Evolutionary conservation across 2,888 invertebrate genomes (phyloP), one percentile per base, ranked within the genome.

Genomic region (Napeogenes sylphis): DNA sequence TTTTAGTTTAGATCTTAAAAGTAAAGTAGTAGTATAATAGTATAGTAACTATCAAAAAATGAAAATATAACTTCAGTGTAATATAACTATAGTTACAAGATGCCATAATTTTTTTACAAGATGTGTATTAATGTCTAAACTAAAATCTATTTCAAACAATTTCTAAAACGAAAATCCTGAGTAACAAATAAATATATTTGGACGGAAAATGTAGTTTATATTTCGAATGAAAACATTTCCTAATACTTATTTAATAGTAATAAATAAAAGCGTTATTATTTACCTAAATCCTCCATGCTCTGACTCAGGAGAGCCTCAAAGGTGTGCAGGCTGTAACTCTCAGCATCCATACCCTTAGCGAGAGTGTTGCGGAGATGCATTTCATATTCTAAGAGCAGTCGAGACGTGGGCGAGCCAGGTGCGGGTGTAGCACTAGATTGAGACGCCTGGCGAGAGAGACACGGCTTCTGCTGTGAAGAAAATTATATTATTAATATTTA

Each of bases 221-320:
- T 1, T 21, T 21, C 21, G 0, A 21, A 21, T 21, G 21, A 21
- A 21, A 21, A 4, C 35, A 35, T 35, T 5, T 35, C 35, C 35
- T 1, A 5, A 35, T 5, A 35, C 1, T 35, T 5, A 35, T 35
- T 35, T 35, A 5, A 35, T 35, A 5, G 35, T 33, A 32, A 63
- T 57, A 58, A 51, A 63, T 58, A 45, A 45, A 59, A 45, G 45
- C 6, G 21, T 21, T 61, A 58, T 56, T 56, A 56, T 85, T 83
- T 82, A 96, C 96, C 97, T 87, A 98, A 92, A 90, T 98, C 97
- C 87, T 98, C 98, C 97, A 97, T 97, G 89, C 97, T 97, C 87
- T 98, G 97, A 59, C 97, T 96, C 68, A 98, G 92, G 66, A 98
- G 91, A 63, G 97, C 97, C 87, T 98, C 97, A 78, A 98, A 98